A percentile compares a stretch with the other conserved stretches of the same genome.
phyloP scores from a whole-genome alignment of 2,888 invertebrate species.

The Nomada hirtipes region DNA sequence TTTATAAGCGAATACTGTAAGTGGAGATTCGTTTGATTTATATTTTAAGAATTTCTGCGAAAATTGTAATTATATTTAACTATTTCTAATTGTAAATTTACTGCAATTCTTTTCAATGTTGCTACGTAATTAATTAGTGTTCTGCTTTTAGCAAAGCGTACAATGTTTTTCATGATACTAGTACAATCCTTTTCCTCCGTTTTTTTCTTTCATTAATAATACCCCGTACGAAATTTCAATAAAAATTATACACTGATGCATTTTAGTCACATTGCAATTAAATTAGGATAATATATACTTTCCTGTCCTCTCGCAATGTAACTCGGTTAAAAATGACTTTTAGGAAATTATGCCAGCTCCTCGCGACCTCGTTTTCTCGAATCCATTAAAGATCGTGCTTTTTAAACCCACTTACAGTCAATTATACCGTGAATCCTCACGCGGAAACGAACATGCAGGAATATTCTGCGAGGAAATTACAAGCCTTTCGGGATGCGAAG shows the following conservation, averaged over 20 bases:
- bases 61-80: too few relatives aligned
- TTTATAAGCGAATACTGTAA: too few relatives aligned
- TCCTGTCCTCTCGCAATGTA: too few relatives aligned
- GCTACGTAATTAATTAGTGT: too few relatives aligned
- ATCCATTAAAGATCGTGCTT: constrained; percentile 29
- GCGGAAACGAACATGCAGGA: constrained; percentile 18
- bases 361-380: constrained; percentile 64
- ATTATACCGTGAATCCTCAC: constrained; percentile 20
- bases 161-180: too few relatives aligned
- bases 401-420: constrained; percentile 34
- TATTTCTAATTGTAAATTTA: too few relatives aligned
- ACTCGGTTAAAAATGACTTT: background rate
- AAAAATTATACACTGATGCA: background rate
- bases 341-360: constrained; percentile 65
- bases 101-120: too few relatives aligned
- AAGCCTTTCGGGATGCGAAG: constrained; percentile 23
- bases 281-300: too few relatives aligned
- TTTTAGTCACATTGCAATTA: background rate
- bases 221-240: background rate
- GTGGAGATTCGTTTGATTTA: too few relatives aligned
- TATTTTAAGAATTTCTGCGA: too few relatives aligned
- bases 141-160: too few relatives aligned
- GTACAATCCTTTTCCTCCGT: background rate
- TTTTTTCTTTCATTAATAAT: background rate
- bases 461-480: constrained; percentile 45